Conservation (phyloP, 2,888 invertebrate genomes). For the Myopa tessellatipennis region DNA sequence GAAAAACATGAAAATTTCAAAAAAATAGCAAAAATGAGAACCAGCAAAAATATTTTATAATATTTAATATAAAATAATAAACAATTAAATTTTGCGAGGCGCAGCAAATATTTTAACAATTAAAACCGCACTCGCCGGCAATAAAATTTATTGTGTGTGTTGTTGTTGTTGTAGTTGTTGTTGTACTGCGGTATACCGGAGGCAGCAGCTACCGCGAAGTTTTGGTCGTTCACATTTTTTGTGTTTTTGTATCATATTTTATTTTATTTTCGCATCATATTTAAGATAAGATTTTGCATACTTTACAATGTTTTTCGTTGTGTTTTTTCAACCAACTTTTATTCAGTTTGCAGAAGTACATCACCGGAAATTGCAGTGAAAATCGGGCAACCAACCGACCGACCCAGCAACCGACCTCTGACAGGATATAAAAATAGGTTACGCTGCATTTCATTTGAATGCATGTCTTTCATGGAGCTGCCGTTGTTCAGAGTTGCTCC, state of each 20-base stretch:
- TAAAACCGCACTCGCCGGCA: background rate
- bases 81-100: background rate
- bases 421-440: background rate
- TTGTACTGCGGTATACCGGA: background rate
- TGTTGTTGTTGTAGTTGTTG: slow-evolving; percentile 4
- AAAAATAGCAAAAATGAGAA: too few species aligned
- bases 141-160: background rate
- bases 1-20: background rate
- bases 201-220: background rate
- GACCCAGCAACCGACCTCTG: background rate
- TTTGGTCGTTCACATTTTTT: background rate
- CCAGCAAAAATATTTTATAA: background rate
- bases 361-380: slow-evolving; percentile 23
- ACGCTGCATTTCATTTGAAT: slow-evolving; percentile 22
- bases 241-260: background rate
- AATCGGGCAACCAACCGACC: background rate
- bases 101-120: background rate
- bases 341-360: background rate
- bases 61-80: background rate
- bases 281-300: slow-evolving; percentile 11
- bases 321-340: background rate
- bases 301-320: background rate
- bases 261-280: background rate
- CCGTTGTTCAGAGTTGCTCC: background rate
- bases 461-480: background rate